Evolutionary conservation across 2,113 vertebrate genomes (phyloP).

Genomic region (Tychaedon coryphoeus): DNA sequence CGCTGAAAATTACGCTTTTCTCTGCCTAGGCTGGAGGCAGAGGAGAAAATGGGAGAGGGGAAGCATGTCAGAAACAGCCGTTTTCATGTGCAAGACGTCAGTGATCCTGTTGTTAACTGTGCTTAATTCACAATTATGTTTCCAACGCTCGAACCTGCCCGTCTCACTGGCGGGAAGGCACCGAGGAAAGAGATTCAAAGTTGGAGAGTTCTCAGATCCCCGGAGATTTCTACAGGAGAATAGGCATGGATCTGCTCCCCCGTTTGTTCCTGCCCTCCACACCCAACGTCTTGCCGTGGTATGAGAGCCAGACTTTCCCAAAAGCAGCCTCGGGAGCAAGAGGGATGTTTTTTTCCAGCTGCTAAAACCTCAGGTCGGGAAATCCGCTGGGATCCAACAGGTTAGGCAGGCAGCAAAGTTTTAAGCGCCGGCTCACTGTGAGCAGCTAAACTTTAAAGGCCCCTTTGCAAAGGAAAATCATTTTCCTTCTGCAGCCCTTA

Average conservation of each 20-base stretch:
- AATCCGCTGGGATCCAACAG: conserved; percentile 29
- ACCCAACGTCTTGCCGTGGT: neutral
- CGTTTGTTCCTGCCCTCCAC: neutral
- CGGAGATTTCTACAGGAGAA: neutral
- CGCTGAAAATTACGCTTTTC: conserved; percentile 25
- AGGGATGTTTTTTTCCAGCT: neutral
- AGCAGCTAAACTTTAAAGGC: conserved; percentile 63
- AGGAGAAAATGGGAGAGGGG: neutral
- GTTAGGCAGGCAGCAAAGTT: conserved; percentile 4
- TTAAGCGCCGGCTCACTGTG: conserved; percentile 22
- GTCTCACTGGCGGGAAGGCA: neutral
- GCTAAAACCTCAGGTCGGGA: neutral
- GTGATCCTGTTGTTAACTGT: neutral
- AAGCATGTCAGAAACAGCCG: conserved; percentile 17
- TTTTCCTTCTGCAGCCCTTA: conserved; percentile 64
- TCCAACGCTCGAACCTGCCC: neutral
- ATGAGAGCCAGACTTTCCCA: neutral
- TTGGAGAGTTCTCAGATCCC: neutral
- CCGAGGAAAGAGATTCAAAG: neutral
- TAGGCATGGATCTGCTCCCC: neutral
- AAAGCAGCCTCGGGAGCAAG: neutral
- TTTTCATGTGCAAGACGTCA: neutral
- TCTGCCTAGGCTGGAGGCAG: conserved; percentile 32
- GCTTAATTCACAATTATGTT: conserved; percentile 19
- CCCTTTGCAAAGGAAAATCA: conserved; percentile 62